Evolutionary conservation across 2,888 invertebrate species (phyloP).

Genomic region (Leptinotarsa haldemani): DNA sequence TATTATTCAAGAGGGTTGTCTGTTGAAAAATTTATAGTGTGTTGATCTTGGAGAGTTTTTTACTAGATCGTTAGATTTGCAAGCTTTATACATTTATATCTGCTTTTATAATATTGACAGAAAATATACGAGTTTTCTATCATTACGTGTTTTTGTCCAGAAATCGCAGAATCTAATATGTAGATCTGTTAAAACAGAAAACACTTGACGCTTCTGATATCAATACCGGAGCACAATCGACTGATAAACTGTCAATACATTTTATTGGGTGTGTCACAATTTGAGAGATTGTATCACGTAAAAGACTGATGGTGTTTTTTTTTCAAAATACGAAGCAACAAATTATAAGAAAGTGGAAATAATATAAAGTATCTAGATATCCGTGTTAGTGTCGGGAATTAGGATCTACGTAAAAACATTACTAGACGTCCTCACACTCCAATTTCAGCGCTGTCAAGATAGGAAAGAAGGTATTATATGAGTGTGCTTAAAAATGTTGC

Average conservation of each 20-base stretch:
- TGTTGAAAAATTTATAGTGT: conserved; percentile 51
- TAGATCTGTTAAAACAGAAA: background rate
- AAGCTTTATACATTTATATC: conserved; percentile 55
- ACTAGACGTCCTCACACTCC: background rate
- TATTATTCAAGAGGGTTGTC: conserved; percentile 38
- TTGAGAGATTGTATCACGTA: too few relatives aligned
- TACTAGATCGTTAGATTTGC: conserved; percentile 54
- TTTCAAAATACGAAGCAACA: too few relatives aligned
- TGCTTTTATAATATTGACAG: conserved; percentile 50
- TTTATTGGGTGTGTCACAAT: too few relatives aligned
- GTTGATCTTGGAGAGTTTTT: conserved; percentile 54
- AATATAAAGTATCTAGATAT: too few relatives aligned
- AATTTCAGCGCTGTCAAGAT: conserved; percentile 27
- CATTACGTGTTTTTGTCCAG: conserved; percentile 39
- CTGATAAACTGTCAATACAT: too few relatives aligned
- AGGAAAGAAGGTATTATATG: conserved; percentile 25
- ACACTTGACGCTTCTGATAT: too few relatives aligned
- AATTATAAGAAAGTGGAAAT: too few relatives aligned
- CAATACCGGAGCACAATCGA: too few relatives aligned
- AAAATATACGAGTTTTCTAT: conserved; percentile 51
- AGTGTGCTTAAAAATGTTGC: conserved; percentile 31
- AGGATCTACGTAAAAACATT: background rate
- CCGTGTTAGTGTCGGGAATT: too few relatives aligned
- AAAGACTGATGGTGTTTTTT: too few relatives aligned
- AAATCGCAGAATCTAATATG: conserved; percentile 10